phyloP scores from a whole-genome alignment of 2,797 vertebrate genomes.

The Cyclopterus lumpus region DNA sequence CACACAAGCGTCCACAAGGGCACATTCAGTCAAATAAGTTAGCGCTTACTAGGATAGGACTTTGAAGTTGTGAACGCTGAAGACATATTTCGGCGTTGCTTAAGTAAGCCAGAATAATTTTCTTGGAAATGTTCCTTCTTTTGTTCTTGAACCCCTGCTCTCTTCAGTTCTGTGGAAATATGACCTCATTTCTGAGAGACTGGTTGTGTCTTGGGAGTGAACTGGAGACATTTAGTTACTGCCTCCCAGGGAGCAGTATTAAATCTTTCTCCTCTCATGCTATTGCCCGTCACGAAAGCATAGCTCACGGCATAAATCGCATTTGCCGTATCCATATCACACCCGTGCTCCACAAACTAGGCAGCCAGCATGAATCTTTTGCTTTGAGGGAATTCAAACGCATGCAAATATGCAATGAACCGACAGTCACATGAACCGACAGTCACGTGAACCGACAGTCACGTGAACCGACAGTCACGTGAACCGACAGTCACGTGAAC shows the following conservation, averaged over 20 bases:
- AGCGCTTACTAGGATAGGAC: constrained; percentile 20
- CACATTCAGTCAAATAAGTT: constrained; percentile 17
- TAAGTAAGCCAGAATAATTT: constrained; percentile 15
- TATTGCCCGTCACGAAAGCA: constrained; percentile 26
- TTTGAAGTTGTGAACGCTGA: constrained; percentile 1
- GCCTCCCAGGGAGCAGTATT: constrained; percentile 25
- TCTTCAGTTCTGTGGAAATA: constrained; percentile 28
- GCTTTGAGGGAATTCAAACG: constrained; percentile 32
- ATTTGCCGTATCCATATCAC: constrained; percentile 47
- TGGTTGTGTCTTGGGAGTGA: constrained; percentile 29
- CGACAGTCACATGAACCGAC: constrained; percentile 12
- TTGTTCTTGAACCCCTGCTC: not conserved
- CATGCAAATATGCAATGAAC: constrained; percentile 42
- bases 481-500: constrained; percentile 13
- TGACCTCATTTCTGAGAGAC: constrained; percentile 45
- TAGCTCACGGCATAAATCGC: constrained; percentile 40
- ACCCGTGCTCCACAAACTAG: constrained; percentile 7
- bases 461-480: too few species aligned
- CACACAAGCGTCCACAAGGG: not conserved
- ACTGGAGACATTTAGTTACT: constrained; percentile 36
- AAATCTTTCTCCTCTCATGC: constrained; percentile 33
- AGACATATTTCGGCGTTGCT: constrained; percentile 12
- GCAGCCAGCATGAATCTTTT: constrained; percentile 32
- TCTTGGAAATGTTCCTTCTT: constrained; percentile 18
- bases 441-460: constrained; percentile 9